A percentile compares a stretch with the other conserved stretches of the same genome.
These are phyloP conservation scores for Cyclargus thomasi DNA, from an alignment of 1,140 invertebrate species.

Conservation along the genomic window DNA sequence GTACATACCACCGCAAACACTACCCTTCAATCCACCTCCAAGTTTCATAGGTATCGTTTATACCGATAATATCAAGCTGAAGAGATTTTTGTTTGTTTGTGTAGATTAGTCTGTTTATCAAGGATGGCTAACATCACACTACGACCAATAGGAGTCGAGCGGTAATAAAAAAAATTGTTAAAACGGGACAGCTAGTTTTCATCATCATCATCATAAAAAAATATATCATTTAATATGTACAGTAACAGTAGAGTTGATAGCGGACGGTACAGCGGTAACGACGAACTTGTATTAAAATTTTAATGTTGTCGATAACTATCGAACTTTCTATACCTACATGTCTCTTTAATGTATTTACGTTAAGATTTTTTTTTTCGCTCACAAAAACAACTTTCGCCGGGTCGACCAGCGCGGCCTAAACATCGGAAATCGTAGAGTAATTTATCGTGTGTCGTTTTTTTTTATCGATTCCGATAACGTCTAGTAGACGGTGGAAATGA, in stretches of 20 bases:
- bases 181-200: no score
- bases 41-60: no score
- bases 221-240: no score
- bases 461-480: not conserved
- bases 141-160: no score
- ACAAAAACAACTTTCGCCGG: constrained; percentile 13
- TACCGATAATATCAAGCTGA: no score
- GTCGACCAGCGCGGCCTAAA: not conserved
- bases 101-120: no score
- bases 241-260: constrained; percentile 15
- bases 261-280: not conserved
- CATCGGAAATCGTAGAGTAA: not conserved
- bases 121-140: no score
- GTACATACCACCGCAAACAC: no score
- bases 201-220: no score
- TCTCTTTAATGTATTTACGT: constrained; percentile 13
- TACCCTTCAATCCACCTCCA: no score
- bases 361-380: constrained; percentile 3
- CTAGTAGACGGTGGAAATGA: not conserved
- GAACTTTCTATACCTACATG: constrained; percentile 14
- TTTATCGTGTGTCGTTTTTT: not conserved
- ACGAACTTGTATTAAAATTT: not conserved
- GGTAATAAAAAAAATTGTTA: no score
- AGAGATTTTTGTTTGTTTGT: no score
- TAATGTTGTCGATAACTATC: constrained; percentile 15